Evolutionary conservation across 2,888 invertebrate species (phyloP), one percentile per base, ranked within the genome.

Genomic region (Lymantria dispar): DNA sequence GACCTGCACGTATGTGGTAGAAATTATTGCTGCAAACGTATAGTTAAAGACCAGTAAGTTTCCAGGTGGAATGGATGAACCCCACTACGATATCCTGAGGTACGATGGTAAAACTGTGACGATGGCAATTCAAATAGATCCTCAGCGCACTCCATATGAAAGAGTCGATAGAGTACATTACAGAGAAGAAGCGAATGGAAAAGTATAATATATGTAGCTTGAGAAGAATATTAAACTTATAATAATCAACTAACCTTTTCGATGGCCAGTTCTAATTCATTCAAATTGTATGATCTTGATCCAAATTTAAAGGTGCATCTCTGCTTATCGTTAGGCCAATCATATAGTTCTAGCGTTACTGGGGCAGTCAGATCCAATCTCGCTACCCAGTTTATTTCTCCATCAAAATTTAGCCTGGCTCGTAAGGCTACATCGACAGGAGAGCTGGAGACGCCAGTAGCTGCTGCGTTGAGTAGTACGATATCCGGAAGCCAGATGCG

Each of bases 401-500:
- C 93, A 67, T 94, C 95, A 66, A 94, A 93, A 11, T 93, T 88
- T 0, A 94, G 86, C 55, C 95, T 94, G 57, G 94, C 94, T 1
- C 94, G 92, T 7, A 95, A 94, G 7, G 94, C 94, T 7, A 93
- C 94, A 38, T 93, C 91, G 9, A 92, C 90, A 40, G 90, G 92
- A 0, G 48, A 33, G 29, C 12, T 43, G 30, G 48, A 40, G 40
- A 89, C 92, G 37, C 93, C 92, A 8, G 92, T 91, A 2, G 94
- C 94, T 56, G 95, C 94, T 83, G 94, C 93, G 83, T 96, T 96
- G 64, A 95, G 94, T 11, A 96, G 88, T 56, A 93, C 92, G 54
- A 96, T 87, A 79, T 96, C 96, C 3, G 96, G 97, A 78, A 93
- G 93, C 96, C 97, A 97, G 63, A 96, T 90, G 74, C 96, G 95